phyloP scores from a whole-genome alignment of 2,888 invertebrate genomes.

The Leptopilina drosophilae region DNA sequence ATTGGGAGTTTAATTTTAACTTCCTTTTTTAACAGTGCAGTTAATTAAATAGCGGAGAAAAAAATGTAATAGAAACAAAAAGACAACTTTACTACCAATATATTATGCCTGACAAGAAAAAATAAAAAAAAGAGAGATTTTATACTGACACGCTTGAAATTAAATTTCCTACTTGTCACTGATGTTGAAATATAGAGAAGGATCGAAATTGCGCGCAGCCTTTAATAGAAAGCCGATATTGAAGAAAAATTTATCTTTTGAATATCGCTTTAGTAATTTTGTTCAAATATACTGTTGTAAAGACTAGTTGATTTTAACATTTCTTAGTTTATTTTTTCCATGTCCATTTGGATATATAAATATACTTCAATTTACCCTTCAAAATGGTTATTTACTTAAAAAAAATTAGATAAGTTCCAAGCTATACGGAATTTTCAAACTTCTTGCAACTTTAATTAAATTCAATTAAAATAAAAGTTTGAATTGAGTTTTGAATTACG shows the following conservation, averaged over 20 bases:
- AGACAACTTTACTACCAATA: not conserved
- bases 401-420: not conserved
- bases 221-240: slow-evolving; percentile 8
- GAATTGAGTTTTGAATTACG: not conserved
- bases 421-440: not conserved
- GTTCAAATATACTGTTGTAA: not conserved
- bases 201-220: slow-evolving; percentile 20
- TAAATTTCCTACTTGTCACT: slow-evolving; percentile 33
- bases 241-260: slow-evolving; percentile 1
- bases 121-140: not conserved
- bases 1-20: no score
- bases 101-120: not conserved
- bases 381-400: not conserved
- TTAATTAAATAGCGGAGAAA: no score
- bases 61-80: no score
- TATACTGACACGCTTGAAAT: slow-evolving; percentile 9
- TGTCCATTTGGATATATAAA: not conserved
- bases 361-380: not conserved
- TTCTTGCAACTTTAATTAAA: slow-evolving; percentile 13
- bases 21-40: no score
- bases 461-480: slow-evolving; percentile 13
- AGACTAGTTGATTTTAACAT: not conserved
- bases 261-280: slow-evolving; percentile 2
- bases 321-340: not conserved
- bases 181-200: slow-evolving; percentile 15